Percentiles rank a stretch among this genome's conserved stretches.
These are phyloP conservation scores for Daboia siamensis DNA, from an alignment of 2,113 vertebrate genomes.

Conservation along the genomic window DNA sequence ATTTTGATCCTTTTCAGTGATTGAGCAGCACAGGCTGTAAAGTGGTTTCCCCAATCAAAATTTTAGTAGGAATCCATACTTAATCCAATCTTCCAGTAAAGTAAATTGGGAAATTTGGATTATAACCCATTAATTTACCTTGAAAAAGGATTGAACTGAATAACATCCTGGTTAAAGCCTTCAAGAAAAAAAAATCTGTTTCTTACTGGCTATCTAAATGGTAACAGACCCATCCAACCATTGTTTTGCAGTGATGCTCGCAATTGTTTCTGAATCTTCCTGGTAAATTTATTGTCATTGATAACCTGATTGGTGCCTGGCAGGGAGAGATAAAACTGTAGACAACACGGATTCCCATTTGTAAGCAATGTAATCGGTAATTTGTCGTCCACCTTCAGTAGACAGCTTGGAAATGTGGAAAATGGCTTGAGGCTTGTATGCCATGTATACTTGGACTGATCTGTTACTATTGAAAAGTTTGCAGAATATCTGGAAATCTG, in stretches of 20 bases:
- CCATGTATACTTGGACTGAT: background rate
- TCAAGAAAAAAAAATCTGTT: background rate
- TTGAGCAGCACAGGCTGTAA: background rate
- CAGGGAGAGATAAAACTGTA: slow-evolving; percentile 10
- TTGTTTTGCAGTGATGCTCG: background rate
- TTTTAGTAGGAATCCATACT: background rate
- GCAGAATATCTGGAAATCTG: background rate
- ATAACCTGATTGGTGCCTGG: slow-evolving; percentile 17
- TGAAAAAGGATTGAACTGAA: background rate
- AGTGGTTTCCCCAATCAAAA: background rate
- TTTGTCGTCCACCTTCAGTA: background rate
- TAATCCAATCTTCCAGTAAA: background rate
- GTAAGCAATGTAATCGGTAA: background rate
- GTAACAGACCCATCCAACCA: background rate
- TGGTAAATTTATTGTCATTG: slow-evolving; percentile 22
- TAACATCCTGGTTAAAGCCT: background rate
- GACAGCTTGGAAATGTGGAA: background rate
- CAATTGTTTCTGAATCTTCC: background rate
- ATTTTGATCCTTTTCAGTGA: background rate
- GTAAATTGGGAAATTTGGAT: background rate
- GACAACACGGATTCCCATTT: slow-evolving; percentile 17
- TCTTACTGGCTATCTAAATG: background rate
- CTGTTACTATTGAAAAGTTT: background rate
- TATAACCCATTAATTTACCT: background rate
- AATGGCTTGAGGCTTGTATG: background rate